These are phyloP conservation scores for Labroides dimidiatus DNA, from an alignment of 2,797 vertebrate genomes.

Conservation along the genomic window DNA sequence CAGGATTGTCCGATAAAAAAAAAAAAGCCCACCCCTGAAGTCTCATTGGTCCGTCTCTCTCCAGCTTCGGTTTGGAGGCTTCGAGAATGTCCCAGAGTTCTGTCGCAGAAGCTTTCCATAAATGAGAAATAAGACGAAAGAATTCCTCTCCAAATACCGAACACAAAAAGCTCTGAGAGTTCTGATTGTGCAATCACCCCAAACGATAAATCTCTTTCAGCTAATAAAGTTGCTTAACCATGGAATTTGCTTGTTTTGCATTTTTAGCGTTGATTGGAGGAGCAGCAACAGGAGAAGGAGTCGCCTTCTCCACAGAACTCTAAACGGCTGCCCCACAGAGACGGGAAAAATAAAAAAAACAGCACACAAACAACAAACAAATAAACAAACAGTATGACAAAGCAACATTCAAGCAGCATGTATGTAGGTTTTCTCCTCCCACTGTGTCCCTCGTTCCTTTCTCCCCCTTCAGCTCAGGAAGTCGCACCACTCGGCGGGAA, in stretches of 20 bases:
- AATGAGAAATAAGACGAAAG: background rate
- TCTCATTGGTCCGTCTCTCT: constrained; percentile 56
- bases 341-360: constrained; percentile 42
- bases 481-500: constrained; percentile 15
- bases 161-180: constrained; percentile 54
- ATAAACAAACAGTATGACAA: constrained; percentile 57
- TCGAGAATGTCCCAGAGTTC: constrained; percentile 26
- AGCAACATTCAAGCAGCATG: constrained; percentile 83
- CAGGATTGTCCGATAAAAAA: constrained; percentile 45
- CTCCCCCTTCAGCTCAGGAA: constrained; percentile 35
- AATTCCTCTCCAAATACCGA: constrained; percentile 17
- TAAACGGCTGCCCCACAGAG: constrained; percentile 60
- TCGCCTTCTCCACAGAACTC: constrained; percentile 60
- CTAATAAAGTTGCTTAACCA: constrained; percentile 63
- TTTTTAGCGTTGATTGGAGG: constrained; percentile 78
- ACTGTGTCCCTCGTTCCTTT: constrained; percentile 35
- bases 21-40: constrained; percentile 55
- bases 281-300: constrained; percentile 73
- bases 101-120: constrained; percentile 24
- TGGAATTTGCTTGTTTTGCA: constrained; percentile 67
- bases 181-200: constrained; percentile 76
- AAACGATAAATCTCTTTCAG: constrained; percentile 62
- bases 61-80: constrained; percentile 8
- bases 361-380: constrained; percentile 49
- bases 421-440: constrained; percentile 65